Conservation (phyloP, 1,140 invertebrate genomes). For the Aphidius ervi region DNA sequence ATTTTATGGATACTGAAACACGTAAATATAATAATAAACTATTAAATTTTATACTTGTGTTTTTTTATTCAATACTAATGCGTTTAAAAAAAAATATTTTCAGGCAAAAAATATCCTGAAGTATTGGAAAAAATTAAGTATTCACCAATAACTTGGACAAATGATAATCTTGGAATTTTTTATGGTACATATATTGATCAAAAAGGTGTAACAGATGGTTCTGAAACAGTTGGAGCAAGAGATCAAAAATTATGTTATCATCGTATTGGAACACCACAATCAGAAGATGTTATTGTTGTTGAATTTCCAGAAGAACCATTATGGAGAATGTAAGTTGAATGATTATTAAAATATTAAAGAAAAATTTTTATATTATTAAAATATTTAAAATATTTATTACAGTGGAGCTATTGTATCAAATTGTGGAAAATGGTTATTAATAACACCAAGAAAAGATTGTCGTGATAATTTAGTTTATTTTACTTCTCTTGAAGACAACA, state of each 20-base stretch:
- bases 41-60: constrained; percentile 1
- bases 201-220: constrained; percentile 79
- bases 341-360: background rate
- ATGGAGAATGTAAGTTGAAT: constrained; percentile 78
- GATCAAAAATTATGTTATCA: constrained; percentile 96
- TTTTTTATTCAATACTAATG: background rate
- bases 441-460: constrained; percentile 77
- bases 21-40: constrained; percentile 47
- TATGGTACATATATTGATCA: constrained; percentile 84
- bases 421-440: constrained; percentile 84
- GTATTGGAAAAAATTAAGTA: constrained; percentile 88
- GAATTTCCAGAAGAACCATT: constrained; percentile 90
- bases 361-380: background rate
- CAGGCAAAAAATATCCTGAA: constrained; percentile 85
- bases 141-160: constrained; percentile 87
- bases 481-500: constrained; percentile 63
- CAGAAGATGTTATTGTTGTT: constrained; percentile 82
- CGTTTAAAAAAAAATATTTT: background rate
- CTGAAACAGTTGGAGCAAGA: constrained; percentile 79
- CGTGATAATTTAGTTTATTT: constrained; percentile 86
- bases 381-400: background rate
- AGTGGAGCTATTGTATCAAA: constrained; percentile 77
- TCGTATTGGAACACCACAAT: constrained; percentile 77
- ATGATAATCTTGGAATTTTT: constrained; percentile 92
- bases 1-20: constrained; percentile 73